Base-by-base conservation (phyloP, 2,888 invertebrate species). In the Girardia tigrina region DNA sequence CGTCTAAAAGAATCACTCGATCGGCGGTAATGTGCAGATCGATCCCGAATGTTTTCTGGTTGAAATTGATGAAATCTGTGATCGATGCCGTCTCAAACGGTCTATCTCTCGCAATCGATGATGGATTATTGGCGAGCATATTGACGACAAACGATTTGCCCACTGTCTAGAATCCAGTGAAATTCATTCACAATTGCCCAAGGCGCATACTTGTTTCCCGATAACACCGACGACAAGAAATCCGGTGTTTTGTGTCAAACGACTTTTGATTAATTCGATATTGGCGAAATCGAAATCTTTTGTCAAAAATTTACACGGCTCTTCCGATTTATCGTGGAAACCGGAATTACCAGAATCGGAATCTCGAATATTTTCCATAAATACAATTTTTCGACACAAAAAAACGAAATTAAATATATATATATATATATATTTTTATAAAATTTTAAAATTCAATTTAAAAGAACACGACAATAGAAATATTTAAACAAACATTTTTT, bases 61-160 rank as follows among this genome's bases (percentile, higher is more conserved):
- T 20, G 56, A 56, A 12, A 56, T 56, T 56, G n/a, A 56, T 20
- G n/a, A 56, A 56, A 16, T 56, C 56, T 20, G n/a, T 56, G 6
- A n/a, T n/a, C n/a, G 56, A 56, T 12, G 56, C 56, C 2, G 56
- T 56, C 23, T 56, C 56, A 56, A 56, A 56, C n/a, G 56, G 56
- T 56, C 23, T 56, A n/a, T 56, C 23, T 56, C 23, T 56, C n/a
- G 23, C 23, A 56, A 56, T 20, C 4, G n/a, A n/a, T 20, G n/a
- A 6, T 20, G 36, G 16, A 36, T 56, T 56, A 16, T 56, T 56
- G 4, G 56, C 56, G 23, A 56, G 56, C 56, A 56, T 56, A 56
- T 56, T 56, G n/a, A 56, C n/a, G 23, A 56, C 23, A 56, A 56
- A 56, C n/a, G 56, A 56, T 56, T 56, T 56, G n/a, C 56, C 56